Base-by-base conservation (phyloP, 1,140 invertebrate species). In the Pomphorhynchus laevis region DNA sequence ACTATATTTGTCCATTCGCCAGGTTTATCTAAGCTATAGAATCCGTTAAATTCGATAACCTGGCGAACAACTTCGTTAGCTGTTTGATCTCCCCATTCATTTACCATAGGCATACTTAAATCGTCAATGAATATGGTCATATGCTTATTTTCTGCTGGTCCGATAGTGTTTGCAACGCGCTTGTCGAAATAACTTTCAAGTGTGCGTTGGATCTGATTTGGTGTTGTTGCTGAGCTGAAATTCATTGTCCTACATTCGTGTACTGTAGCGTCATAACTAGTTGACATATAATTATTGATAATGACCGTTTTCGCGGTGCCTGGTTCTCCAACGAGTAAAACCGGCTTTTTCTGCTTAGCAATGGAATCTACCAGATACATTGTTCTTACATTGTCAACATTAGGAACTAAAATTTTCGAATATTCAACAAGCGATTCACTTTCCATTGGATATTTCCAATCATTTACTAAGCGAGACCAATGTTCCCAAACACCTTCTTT, bases 101-200 rank as follows among this genome's bases (percentile, higher is more conserved):
- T 89, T 35, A 86, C 80, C 50, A 80, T 67, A 0, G 82, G 82
- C 50, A 89, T 64, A 61, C 86, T 89, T 37, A 91, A 70, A 51
- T 91, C 82, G 49, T 91, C 82, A 46, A 91, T 74, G 48, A 91
- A 89, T 8, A 86, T 65, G 2, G 76, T 67, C 69, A 89, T 72
- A 52, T 75, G 79, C 49, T 77, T 80, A 3, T 75, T 76, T 44
- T 70, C 72, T 1, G 75, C 68, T 17, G 82, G 79, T 2, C 82
- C 80, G 57, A 77, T 89, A 0, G 73, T 86, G 48, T 66, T 77
- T 17, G 80, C 82, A 59, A 80, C 71, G 41, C 80, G 61, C 58
- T 89, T 89, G 52, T 91, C 80, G 2, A 89, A 69, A 50, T 82
- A 89, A 50, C 76, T 80, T 54, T 91, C 80, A 44, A 89, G 72